phyloP scores from a whole-genome alignment of 2,797 vertebrate genomes.

The Etheostoma perlongum region DNA sequence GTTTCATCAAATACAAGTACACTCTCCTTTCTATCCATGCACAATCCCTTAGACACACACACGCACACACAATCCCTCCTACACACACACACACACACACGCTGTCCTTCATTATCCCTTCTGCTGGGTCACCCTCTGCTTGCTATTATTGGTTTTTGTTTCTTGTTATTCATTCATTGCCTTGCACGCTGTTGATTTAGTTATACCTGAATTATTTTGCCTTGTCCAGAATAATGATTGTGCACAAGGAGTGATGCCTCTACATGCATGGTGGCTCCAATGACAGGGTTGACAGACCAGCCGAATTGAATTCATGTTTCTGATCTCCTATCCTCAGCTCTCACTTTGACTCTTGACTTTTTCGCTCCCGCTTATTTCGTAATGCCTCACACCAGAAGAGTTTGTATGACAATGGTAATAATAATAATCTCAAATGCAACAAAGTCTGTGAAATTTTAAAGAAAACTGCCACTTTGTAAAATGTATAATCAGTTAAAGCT shows the following conservation, averaged over 20 bases:
- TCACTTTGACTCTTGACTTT: neutral
- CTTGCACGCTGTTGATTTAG: slow-evolving; percentile 42
- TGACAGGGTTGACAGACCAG: slow-evolving; percentile 63
- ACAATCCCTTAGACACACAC: neutral
- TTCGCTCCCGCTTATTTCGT: neutral
- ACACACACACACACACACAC: neutral
- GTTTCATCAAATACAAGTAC: slow-evolving; percentile 26
- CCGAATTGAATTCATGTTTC: slow-evolving; percentile 64
- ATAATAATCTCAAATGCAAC: neutral
- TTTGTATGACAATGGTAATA: neutral
- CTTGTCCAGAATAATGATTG: slow-evolving; percentile 69
- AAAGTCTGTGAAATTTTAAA: neutral
- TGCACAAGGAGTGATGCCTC: slow-evolving; percentile 45
- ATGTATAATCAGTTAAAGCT: neutral
- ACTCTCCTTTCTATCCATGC: neutral
- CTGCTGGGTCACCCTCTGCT: slow-evolving; percentile 47
- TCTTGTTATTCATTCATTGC: slow-evolving; percentile 66
- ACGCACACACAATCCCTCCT: too few relatives aligned
- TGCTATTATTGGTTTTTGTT: slow-evolving; percentile 63
- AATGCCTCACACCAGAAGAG: neutral
- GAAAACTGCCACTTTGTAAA: neutral
- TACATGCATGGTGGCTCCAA: slow-evolving; percentile 59
- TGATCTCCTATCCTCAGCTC: slow-evolving; percentile 36
- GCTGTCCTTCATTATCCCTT: slow-evolving; percentile 32
- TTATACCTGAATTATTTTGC: slow-evolving; percentile 57